Percentiles rank a stretch among this genome's conserved stretches.
Evolutionary conservation across 2,888 invertebrate genomes (phyloP).

Genomic region (Theodoxus fluviatilis): DNA sequence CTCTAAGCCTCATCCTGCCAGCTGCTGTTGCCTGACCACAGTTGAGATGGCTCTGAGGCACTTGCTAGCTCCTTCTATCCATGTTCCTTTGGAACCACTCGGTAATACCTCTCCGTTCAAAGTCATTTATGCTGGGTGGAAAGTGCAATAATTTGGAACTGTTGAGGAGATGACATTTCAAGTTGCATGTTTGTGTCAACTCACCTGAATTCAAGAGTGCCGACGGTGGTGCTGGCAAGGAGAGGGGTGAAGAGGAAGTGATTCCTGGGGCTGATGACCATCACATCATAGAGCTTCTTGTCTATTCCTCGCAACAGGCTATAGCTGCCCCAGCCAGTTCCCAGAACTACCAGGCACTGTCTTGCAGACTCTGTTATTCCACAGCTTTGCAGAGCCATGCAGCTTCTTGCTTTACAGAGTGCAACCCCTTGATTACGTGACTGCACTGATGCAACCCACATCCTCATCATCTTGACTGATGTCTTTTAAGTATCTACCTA

Average conservation of each 20-base stretch:
- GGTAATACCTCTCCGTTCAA: no score
- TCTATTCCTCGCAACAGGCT: conserved; percentile 62
- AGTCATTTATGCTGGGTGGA: no score
- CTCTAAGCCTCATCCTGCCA: no score
- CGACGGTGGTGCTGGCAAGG: conserved; percentile 66
- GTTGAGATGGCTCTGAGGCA: no score
- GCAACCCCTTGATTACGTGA: conserved; percentile 4
- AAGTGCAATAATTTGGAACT: no score
- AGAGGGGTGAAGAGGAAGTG: conserved; percentile 67
- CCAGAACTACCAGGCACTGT: conserved; percentile 61
- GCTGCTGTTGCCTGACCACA: no score
- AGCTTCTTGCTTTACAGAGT: not conserved
- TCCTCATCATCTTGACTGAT: not conserved
- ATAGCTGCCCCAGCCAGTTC: conserved; percentile 66
- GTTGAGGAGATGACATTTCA: no score
- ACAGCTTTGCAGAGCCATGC: not conserved
- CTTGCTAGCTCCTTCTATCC: no score
- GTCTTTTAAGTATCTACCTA: no score
- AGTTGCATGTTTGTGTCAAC: no score
- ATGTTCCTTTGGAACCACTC: no score
- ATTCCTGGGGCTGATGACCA: conserved; percentile 65
- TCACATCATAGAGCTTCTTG: conserved; percentile 61
- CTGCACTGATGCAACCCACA: no score
- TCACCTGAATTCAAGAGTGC: conserved; percentile 65
- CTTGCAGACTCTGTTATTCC: conserved; percentile 27